Base-by-base conservation (phyloP, 2,888 invertebrate genomes). In the Pachymerium ferrugineum region DNA sequence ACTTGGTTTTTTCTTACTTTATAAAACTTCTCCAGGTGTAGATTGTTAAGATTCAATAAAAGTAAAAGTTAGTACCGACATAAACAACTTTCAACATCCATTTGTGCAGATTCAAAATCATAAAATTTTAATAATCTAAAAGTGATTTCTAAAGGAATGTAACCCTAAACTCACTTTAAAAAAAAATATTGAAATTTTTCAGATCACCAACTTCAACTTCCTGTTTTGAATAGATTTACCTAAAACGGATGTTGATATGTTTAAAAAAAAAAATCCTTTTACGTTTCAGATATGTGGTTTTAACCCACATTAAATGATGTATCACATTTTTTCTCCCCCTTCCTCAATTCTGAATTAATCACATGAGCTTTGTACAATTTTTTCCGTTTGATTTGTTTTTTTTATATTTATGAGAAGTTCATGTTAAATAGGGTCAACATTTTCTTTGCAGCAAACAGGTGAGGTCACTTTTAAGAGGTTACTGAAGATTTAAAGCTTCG, bases 391-490 rank as follows among this genome's bases (percentile, higher is more conserved):
- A 19, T 3, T 47, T 47, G 1, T 2, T 2, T 12, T 47, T 47
- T 47, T 47, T 47, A 47, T 47, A 47, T 47, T 47, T 47, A 47
- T 47, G 47, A 47, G 47, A 47, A 47, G 47, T 47, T 47, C 47
- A 47, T 47, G 47, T 47, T 47, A 47, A 47, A 47, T 47, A 47
- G 47, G 47, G 47, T 47, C 47, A 47, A 47, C 16, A 47, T 47
- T 19, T 14, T 47, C 47, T 47, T n/a, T 47, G 47, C 47, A 38
- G 22, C 47, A 19, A 16, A n/a, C 47, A 47, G 47, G 47, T 47
- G 47, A 47, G 47, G 47, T 47, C 47, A 47, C 47, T 47, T 47
- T n/a, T 47, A 47, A 47, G 47, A 47, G 47, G 47, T 47, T 47
- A n/a, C 47, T 47, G 47, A 47, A 47, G 47, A 47, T 47, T 47